Base-by-base conservation (phyloP, 2,113 vertebrate genomes). In the Oryzias curvinotus region DNA sequence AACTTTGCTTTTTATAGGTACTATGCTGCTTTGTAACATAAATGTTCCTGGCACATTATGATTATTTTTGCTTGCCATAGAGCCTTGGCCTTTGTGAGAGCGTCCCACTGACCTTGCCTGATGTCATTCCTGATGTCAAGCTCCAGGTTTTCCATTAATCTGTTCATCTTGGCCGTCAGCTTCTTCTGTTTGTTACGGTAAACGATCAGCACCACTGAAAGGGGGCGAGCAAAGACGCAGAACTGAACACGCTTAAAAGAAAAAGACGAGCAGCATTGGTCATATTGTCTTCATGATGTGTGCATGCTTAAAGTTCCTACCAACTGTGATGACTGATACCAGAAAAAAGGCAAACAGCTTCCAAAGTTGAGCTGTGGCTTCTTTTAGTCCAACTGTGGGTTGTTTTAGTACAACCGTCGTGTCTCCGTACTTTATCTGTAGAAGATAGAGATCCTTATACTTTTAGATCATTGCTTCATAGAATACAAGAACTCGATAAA, bases 121-220 rank as follows among this genome's bases (percentile, higher is more conserved):
- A 99, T 99, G 79, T 97, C 95, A 44, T 95, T 96, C 74, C 96
- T 91, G 64, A 98, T 93, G 54, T 96, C 91, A 0, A 92, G 91
- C 67, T 99, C 96, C 78, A 99, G 66, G 4, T 92, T 86, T 46
- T 96, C 96, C 51, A 99, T 87, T 4, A 88, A 85, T 53, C 86
- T 85, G 71, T 96, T 95, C 88, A 98, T 92, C 71, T 86, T 86
- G 19, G 74, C 87, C 15, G 90, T 92, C 57, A 96, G 85, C 66
- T 94, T 89, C 73, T 88, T 94, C 10, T 94, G 93, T 75, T 95
- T 93, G 48, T 87, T 89, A 45, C 89, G 88, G 67, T 94, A 94
- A 56, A 96, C 66, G 21, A 91, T 63, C 28, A 88, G 65, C 14
- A 90, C 92, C 28, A 21, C 95, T 97, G 64, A 5, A 74, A 57